Conservation (phyloP, 37 sponge, comb jelly and placozoan species). For the Spongilla lacustris region DNA sequence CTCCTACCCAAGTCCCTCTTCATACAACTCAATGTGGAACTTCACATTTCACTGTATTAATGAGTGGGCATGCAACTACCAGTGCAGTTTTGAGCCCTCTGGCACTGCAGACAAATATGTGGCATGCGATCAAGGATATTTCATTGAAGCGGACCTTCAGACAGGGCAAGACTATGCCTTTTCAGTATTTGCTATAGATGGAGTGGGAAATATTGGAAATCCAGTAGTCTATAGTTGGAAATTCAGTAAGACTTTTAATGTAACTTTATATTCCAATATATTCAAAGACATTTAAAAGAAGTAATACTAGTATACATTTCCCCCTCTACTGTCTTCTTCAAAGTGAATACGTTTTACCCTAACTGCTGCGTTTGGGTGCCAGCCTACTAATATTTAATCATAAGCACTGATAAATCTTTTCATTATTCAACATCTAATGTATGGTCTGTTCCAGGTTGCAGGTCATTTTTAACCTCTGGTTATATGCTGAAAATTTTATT, state of each 20-base stretch:
- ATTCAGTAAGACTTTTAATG: conserved; percentile 2
- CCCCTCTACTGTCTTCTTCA: too few species aligned
- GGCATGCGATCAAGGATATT: background rate
- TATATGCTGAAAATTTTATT: too few species aligned
- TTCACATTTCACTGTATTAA: conserved; percentile 10
- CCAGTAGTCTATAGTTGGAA: conserved; percentile 3
- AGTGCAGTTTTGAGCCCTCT: background rate
- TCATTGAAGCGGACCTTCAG: background rate
- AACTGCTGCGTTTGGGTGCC: too few species aligned
- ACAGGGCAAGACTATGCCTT: conserved; percentile 1
- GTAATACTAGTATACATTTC: too few species aligned
- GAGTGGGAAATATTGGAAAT: conserved; percentile 23
- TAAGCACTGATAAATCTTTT: too few species aligned
- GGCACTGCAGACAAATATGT: background rate
- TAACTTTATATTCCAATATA: too few species aligned
- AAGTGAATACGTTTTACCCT: too few species aligned
- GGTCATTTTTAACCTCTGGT: too few species aligned
- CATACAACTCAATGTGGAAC: background rate
- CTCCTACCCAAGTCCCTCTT: background rate
- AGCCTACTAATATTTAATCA: too few species aligned
- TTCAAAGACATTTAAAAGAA: too few species aligned
- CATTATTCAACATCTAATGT: too few species aligned
- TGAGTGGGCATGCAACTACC: conserved; percentile 8
- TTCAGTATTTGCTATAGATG: conserved; percentile 12
- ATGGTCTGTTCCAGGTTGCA: too few species aligned